Evolutionary conservation across 2,113 vertebrate genomes (phyloP).

Genomic region (Monarcha castaneiventris): DNA sequence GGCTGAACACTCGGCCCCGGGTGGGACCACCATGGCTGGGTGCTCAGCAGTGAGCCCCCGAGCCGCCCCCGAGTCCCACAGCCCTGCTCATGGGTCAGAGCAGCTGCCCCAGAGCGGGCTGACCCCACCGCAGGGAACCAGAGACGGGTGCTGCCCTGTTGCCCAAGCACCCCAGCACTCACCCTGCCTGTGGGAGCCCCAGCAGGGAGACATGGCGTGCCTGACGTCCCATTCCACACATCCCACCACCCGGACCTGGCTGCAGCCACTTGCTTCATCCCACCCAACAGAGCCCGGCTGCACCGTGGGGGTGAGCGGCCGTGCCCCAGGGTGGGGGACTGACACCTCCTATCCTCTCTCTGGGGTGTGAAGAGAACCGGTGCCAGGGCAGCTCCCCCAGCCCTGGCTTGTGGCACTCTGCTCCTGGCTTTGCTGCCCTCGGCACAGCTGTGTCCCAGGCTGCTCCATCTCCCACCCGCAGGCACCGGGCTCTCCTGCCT

Average conservation of each 20-base stretch:
- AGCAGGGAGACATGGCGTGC: background rate
- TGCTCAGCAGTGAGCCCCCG: background rate
- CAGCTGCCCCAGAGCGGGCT: background rate
- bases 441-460: background rate
- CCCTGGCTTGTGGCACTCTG: fast-evolving
- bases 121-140: background rate
- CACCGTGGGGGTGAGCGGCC: fast-evolving
- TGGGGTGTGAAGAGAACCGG: fast-evolving
- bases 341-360: background rate
- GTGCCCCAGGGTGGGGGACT: background rate
- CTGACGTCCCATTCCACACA: fast-evolving
- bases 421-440: background rate
- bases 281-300: fast-evolving
- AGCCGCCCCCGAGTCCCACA: background rate
- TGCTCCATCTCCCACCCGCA: background rate
- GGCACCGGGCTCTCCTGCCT: background rate
- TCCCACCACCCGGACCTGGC: background rate
- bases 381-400: background rate
- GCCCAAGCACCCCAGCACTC: background rate
- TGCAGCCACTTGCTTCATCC: background rate
- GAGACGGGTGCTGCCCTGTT: background rate
- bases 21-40: fast-evolving
- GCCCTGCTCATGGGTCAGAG: fast-evolving
- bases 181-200: background rate
- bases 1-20: background rate